These are phyloP conservation scores for Apis florea DNA, from an alignment of 1,140 invertebrate genomes.

Conservation along the genomic window DNA sequence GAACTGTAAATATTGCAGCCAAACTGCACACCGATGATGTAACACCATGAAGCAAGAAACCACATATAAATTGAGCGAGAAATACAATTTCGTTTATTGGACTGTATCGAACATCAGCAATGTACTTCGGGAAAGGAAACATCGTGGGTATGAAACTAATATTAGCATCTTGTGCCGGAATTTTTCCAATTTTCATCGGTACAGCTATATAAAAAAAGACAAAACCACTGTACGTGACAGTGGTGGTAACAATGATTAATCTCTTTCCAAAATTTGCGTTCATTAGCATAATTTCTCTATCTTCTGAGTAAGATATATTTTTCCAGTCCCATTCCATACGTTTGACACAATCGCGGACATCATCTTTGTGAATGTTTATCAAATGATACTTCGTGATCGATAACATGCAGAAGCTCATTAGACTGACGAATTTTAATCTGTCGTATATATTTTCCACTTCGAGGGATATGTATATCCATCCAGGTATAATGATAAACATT, in stretches of 20 bases:
- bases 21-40: conserved; percentile 56
- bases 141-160: conserved; percentile 49
- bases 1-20: conserved; percentile 64
- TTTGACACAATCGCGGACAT: conserved; percentile 66
- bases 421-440: conserved; percentile 66
- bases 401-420: conserved; percentile 70
- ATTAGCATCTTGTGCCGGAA: neutral
- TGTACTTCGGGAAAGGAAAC: conserved; percentile 59
- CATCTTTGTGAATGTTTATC: conserved; percentile 48
- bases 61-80: conserved; percentile 51
- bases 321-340: conserved; percentile 69
- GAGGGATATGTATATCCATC: neutral
- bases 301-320: conserved; percentile 9
- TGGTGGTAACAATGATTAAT: conserved; percentile 18
- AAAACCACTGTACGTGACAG: conserved; percentile 52
- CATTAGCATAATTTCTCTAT: conserved; percentile 44
- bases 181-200: conserved; percentile 29
- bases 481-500: neutral
- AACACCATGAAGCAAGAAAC: conserved; percentile 58
- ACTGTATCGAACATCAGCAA: conserved; percentile 54
- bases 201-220: conserved; percentile 43
- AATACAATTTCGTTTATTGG: conserved; percentile 61
- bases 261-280: conserved; percentile 46
- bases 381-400: conserved; percentile 67
- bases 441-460: conserved; percentile 61